phyloP scores from a whole-genome alignment of 2,797 vertebrate genomes.

The Sebastes reedi region DNA sequence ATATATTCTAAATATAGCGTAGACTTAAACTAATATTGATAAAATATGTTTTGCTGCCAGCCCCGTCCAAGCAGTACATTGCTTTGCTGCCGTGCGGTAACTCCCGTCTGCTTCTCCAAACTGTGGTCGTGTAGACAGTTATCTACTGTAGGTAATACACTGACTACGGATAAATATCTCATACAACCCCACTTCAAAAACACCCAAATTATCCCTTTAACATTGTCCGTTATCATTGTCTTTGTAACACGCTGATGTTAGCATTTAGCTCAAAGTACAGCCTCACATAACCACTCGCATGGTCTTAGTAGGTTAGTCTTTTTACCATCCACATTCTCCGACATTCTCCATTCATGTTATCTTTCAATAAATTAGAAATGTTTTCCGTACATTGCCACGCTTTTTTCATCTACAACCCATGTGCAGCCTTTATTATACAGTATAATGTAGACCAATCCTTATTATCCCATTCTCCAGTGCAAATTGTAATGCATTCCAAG shows the following conservation, averaged over 20 bases:
- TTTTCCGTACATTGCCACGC: neutral
- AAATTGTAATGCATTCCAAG: neutral
- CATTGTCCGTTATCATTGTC: neutral
- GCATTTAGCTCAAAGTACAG: neutral
- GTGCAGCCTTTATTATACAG: neutral
- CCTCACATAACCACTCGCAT: neutral
- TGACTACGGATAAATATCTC: no score
- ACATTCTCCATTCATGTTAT: neutral
- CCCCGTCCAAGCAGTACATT: no score
- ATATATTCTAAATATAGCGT: no score
- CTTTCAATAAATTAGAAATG: neutral
- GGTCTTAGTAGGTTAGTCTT: neutral
- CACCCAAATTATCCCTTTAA: no score
- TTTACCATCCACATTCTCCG: neutral
- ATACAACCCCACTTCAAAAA: no score
- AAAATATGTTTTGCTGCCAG: no score
- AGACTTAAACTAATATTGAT: no score
- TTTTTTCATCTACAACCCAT: neutral
- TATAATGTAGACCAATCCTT: neutral
- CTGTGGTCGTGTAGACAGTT: no score
- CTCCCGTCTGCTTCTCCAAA: no score
- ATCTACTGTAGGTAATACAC: no score
- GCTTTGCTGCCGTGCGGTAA: no score
- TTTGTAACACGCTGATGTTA: neutral
- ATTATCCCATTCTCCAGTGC: neutral